Percentiles rank a stretch among this genome's conserved stretches.
Conservation (phyloP, 2,113 vertebrate species). For the Synodontis membranacea region DNA sequence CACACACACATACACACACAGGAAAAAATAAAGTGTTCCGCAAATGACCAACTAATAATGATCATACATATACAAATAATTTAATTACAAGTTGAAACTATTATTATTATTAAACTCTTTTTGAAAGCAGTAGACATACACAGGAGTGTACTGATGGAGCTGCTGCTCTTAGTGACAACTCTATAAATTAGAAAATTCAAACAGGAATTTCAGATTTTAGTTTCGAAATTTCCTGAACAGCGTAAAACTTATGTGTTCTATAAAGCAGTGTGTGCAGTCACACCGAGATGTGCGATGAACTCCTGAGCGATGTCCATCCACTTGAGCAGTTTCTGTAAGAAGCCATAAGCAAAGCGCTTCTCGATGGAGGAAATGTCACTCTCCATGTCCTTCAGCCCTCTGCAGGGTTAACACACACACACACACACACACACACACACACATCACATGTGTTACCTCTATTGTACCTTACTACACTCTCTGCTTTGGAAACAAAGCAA, state of each 20-base stretch:
- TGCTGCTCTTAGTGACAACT: background rate
- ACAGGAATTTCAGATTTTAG: background rate
- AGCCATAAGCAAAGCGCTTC: slow-evolving; percentile 92
- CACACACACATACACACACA: background rate
- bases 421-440: slow-evolving; percentile 6
- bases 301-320: slow-evolving; percentile 96
- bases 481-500: no score
- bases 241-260: background rate
- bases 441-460: no score
- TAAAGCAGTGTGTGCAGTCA: background rate
- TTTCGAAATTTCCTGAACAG: background rate
- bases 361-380: slow-evolving; percentile 92
- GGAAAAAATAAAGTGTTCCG: background rate
- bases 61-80: background rate
- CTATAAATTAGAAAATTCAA: background rate
- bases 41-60: background rate
- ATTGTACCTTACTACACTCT: no score
- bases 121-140: background rate
- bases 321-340: slow-evolving; percentile 88
- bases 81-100: background rate
- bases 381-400: slow-evolving; percentile 94
- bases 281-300: slow-evolving; percentile 92
- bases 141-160: background rate
- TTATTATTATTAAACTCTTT: background rate
- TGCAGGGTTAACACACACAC: slow-evolving; percentile 52